phyloP scores from a whole-genome alignment of 1,140 invertebrate species.

The Bursaphelenchus mucronatus region DNA sequence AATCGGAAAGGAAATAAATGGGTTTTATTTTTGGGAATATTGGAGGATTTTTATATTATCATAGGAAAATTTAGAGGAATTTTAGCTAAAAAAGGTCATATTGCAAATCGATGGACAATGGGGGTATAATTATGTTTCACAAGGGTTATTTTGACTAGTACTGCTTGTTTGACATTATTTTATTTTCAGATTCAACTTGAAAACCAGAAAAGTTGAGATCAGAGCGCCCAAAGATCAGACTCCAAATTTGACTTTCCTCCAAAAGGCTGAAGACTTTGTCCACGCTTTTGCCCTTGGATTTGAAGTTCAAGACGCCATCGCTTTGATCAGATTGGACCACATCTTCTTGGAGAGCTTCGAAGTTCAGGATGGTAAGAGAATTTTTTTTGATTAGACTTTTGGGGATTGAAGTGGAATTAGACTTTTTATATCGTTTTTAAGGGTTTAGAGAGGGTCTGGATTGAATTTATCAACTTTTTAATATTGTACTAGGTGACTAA shows the following conservation, averaged over 20 bases:
- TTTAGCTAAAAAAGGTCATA: too few species aligned
- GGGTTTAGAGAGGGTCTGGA: background rate
- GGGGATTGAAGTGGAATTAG: background rate
- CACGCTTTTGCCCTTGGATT: conserved; percentile 93
- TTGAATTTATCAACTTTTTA: background rate
- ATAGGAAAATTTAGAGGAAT: too few species aligned
- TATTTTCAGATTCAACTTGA: conserved; percentile 74
- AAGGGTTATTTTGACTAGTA: background rate
- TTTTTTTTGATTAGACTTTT: conserved; percentile 24
- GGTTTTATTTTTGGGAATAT: background rate
- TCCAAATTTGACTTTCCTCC: conserved; percentile 78
- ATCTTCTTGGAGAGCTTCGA: conserved; percentile 95
- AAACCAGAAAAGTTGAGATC: conserved; percentile 83
- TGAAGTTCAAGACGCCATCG: conserved; percentile 92
- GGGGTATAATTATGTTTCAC: background rate
- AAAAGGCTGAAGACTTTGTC: conserved; percentile 97
- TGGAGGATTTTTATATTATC: background rate
- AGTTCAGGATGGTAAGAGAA: conserved; percentile 75
- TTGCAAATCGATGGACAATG: too few species aligned
- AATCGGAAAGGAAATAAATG: background rate
- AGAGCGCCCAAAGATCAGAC: conserved; percentile 61
- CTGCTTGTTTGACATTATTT: background rate
- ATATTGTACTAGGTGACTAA: background rate
- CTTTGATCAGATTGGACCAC: conserved; percentile 88
- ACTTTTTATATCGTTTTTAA: background rate